These are phyloP conservation scores for Pseudochaenichthys georgianus DNA, from an alignment of 2,797 vertebrate genomes.

Conservation along the genomic window DNA sequence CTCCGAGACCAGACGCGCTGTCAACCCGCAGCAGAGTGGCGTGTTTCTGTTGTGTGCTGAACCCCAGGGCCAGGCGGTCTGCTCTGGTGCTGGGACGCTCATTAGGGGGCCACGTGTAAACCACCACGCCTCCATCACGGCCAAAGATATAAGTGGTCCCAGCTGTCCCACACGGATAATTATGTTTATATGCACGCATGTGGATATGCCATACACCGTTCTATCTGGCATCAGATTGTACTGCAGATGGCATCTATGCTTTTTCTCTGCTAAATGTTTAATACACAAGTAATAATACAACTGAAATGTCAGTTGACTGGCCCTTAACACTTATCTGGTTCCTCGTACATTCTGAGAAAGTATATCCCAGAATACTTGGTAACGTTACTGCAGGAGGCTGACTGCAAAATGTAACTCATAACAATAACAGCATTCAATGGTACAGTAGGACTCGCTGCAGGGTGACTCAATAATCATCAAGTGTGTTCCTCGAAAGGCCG, in stretches of 20 bases:
- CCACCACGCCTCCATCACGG: constrained; percentile 96
- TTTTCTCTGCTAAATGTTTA: constrained; percentile 28
- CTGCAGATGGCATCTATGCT: background rate
- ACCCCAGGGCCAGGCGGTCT: constrained; percentile 97
- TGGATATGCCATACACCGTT: constrained; percentile 16
- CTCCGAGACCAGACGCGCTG: constrained; percentile 96
- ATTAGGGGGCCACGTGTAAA: constrained; percentile 99
- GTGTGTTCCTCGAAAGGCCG: constrained; percentile 16
- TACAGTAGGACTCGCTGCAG: constrained; percentile 26
- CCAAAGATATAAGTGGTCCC: constrained; percentile 99
- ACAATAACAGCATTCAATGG: constrained; percentile 41
- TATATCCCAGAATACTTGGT: constrained; percentile 44
- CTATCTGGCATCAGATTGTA: constrained; percentile 22
- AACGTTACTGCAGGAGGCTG: constrained; percentile 40
- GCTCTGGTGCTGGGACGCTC: constrained; percentile 98
- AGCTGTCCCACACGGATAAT: constrained; percentile 83
- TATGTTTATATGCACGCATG: constrained; percentile 9
- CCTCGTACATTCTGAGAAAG: constrained; percentile 25
- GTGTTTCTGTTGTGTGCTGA: constrained; percentile 98
- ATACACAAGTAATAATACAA: constrained; percentile 35
- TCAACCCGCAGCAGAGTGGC: constrained; percentile 96
- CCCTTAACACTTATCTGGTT: constrained; percentile 19
- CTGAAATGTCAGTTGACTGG: constrained; percentile 53
- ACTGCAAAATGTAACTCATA: constrained; percentile 52
- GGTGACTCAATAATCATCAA: constrained; percentile 24